A percentile compares a stretch with the other conserved stretches of the same genome.
Evolutionary conservation across 2,113 vertebrate genomes (phyloP).

Genomic region (Corvus hawaiiensis): DNA sequence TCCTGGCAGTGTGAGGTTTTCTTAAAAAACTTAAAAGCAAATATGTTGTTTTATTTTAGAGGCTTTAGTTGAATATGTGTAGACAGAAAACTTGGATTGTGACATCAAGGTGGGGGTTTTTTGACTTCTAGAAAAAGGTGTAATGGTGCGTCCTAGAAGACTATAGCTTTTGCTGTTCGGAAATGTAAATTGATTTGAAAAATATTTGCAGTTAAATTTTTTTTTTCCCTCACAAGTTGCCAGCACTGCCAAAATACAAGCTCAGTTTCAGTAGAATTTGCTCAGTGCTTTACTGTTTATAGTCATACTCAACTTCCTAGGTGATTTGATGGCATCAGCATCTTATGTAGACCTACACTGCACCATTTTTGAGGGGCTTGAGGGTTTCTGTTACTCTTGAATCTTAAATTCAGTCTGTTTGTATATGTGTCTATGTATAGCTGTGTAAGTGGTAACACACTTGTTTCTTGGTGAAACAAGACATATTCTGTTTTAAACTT

Average conservation of each 20-base stretch:
- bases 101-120: not conserved
- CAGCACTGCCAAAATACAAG: not conserved
- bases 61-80: not conserved
- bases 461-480: not conserved
- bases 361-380: not conserved
- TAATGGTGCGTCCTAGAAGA: not conserved
- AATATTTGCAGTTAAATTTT: not conserved
- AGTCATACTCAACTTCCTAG: not conserved
- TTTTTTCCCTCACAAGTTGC: not conserved
- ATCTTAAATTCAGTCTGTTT: not conserved
- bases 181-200: not conserved
- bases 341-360: not conserved
- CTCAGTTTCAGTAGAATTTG: not conserved
- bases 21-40: not conserved
- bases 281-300: not conserved
- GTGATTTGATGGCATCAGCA: not conserved
- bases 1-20: not conserved
- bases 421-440: not conserved
- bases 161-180: not conserved
- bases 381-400: not conserved
- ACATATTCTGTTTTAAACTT: not conserved
- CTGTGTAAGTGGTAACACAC: not conserved
- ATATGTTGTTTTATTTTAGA: not conserved
- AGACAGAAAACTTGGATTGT: not conserved
- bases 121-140: not conserved